Conservation (phyloP, 2,888 invertebrate species). For the Gibbula magus region DNA sequence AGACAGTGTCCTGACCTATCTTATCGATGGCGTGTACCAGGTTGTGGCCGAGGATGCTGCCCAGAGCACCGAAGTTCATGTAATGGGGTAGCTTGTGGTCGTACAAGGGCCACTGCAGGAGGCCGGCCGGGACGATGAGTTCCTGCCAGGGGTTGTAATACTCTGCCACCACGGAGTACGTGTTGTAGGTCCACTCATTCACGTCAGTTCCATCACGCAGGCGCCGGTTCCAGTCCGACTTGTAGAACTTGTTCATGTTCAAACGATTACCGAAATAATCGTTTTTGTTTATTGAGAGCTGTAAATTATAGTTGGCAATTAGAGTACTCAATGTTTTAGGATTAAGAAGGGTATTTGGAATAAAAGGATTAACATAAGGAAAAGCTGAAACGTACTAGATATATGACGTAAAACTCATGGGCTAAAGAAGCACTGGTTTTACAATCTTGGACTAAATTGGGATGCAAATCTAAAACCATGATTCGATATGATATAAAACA, state of each 20-base stretch:
- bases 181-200: conserved; percentile 51
- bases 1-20: conserved; percentile 49
- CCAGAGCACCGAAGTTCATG: conserved; percentile 68
- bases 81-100: conserved; percentile 60
- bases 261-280: conserved; percentile 78
- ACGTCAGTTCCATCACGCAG: conserved; percentile 48
- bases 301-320: conserved; percentile 19
- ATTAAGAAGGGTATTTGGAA: no score
- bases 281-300: conserved; percentile 77
- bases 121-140: conserved; percentile 66
- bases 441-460: no score
- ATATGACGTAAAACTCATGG: no score
- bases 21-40: conserved; percentile 63
- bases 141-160: conserved; percentile 66
- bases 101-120: conserved; percentile 69
- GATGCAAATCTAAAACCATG: no score
- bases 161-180: conserved; percentile 52
- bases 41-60: conserved; percentile 59
- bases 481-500: no score
- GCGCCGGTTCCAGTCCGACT: conserved; percentile 60
- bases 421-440: no score
- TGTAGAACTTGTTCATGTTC: conserved; percentile 76
- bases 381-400: no score
- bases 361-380: no score
- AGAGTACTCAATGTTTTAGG: background rate